Base-by-base conservation (phyloP, 2,113 vertebrate species). In the Amblyornis subalaris region DNA sequence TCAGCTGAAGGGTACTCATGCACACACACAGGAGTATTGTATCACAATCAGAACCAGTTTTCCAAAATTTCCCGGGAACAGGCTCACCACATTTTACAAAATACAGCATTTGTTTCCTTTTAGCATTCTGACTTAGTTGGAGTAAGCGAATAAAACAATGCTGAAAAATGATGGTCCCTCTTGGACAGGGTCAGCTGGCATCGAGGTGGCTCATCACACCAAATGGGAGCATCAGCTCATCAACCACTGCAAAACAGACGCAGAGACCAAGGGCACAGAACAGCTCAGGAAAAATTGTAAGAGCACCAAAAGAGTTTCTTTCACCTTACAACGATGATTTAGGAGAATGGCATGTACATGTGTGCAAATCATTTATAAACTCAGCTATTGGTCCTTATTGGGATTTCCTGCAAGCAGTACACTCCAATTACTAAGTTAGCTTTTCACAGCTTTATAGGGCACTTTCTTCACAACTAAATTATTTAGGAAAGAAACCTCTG, bases 311-410 rank as follows among this genome's bases (percentile, higher is more conserved):
- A 74, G 9, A 6, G 8, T 40, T 93, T 85, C 11, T n/a, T 47
- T 47, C 12, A 10, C 21, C 24, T 60, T 40, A 51, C 2, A 82
- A 60, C 0, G 1, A 55, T 17, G 20, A 35, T 47, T 74, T 35
- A 62, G 21, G 6, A 53, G 33, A 83, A 47, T 9, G 13, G 50
- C 24, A 60, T 0, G 6, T 42, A 47, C 12, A 6, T 1, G 1
- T 53, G 50, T 93, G 54, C 60, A 66, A 47, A n/a, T 13, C 0
- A 42, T 65, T 80, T 70, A 58, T 40, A 83, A 88, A 83, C 13
- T 55, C 48, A n/a, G 28, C 19, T 72, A 44, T 17, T 69, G 33
- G n/a, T 54, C 33, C 50, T 66, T 12, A 51, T 28, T 17, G 11
- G 44, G 36, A 60, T 20, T 20, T 66, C 22, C 51, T 75, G 35